A percentile compares a stretch with the other conserved stretches of the same genome.
Conservation (phyloP, 2,888 invertebrate species). For the Galerucella pusilla region DNA sequence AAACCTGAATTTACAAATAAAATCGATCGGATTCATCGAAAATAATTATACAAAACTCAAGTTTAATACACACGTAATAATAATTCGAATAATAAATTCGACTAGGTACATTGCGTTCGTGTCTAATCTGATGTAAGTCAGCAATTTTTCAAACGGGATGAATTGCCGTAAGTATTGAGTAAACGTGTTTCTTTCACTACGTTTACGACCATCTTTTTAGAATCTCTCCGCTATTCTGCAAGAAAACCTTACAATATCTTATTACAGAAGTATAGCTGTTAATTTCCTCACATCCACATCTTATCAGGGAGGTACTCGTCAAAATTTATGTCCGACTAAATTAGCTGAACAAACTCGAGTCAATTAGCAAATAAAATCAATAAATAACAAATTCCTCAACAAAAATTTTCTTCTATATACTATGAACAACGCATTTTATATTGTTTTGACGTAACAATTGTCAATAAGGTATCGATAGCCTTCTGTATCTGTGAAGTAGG, state of each 20-base stretch:
- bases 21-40: background rate
- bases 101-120: conserved; percentile 31
- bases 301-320: conserved; percentile 40
- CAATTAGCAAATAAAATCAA: too few relatives aligned
- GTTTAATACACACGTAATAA: conserved; percentile 47
- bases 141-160: conserved; percentile 52
- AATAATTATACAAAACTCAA: conserved; percentile 39
- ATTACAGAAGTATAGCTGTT: conserved; percentile 59
- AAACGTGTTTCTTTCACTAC: conserved; percentile 55
- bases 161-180: conserved; percentile 53
- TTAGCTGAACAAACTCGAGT: too few relatives aligned
- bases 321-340: background rate
- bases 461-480: too few relatives aligned
- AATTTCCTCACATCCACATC: conserved; percentile 58
- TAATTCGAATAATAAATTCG: conserved; percentile 53
- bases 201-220: conserved; percentile 51
- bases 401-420: too few relatives aligned
- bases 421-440: too few relatives aligned
- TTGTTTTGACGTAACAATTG: too few relatives aligned
- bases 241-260: conserved; percentile 56
- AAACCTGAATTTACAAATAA: too few relatives aligned
- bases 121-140: conserved; percentile 49
- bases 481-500: too few relatives aligned
- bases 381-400: too few relatives aligned
- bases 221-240: conserved; percentile 49